phyloP scores from a whole-genome alignment of 2,113 vertebrate genomes.

The Laticauda colubrina region DNA sequence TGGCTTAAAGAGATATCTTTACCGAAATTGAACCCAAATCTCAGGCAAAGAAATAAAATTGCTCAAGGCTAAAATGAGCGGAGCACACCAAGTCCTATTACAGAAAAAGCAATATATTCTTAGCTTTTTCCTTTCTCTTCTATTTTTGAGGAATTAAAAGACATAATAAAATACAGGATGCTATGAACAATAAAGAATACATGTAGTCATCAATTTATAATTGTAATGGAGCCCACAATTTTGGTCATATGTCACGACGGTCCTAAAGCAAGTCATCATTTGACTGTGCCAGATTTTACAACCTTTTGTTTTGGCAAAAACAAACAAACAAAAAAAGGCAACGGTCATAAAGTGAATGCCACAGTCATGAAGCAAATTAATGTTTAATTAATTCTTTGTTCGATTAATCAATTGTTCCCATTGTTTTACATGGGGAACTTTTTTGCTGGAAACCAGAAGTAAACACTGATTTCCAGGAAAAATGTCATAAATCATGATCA shows the following conservation, averaged over 20 bases:
- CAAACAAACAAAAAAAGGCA: neutral
- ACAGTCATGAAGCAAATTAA: neutral
- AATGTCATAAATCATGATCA: neutral
- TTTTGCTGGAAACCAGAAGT: neutral
- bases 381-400: no score
- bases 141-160: neutral
- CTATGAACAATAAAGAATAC: neutral
- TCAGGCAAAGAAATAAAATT: neutral
- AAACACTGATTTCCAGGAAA: neutral
- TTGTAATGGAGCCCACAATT: neutral
- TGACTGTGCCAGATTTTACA: neutral
- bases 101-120: constrained; percentile 16
- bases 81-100: neutral
- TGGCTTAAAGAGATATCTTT: neutral
- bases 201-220: neutral
- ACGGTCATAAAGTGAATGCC: neutral
- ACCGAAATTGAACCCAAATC: neutral
- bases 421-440: neutral
- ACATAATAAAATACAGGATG: neutral
- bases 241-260: neutral
- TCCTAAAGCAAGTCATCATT: neutral
- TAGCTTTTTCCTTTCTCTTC: constrained; percentile 18
- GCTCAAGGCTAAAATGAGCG: neutral
- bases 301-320: neutral
- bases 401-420: no score